These are phyloP conservation scores for Andrena marginata DNA, from an alignment of 2,888 invertebrate genomes.

Conservation along the genomic window DNA sequence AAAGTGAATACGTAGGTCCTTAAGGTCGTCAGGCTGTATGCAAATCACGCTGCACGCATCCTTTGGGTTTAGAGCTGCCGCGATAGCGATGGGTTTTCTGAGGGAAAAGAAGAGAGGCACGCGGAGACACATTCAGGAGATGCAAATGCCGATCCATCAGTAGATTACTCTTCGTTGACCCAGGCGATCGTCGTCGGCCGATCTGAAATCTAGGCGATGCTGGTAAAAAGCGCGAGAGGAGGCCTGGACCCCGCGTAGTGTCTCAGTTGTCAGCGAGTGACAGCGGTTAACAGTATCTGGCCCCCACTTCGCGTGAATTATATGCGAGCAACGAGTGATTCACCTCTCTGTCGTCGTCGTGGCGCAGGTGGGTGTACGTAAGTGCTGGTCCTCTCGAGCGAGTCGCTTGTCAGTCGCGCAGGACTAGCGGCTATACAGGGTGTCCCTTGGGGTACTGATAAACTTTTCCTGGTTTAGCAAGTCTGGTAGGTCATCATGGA, in stretches of 20 bases:
- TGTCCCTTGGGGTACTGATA: not conserved
- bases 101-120: not conserved
- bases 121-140: constrained; percentile 19
- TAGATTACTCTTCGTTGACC: constrained; percentile 65
- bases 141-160: constrained; percentile 60
- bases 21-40: not conserved
- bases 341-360: constrained; percentile 52
- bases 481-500: not conserved
- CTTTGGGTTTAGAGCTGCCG: not conserved
- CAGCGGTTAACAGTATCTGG: constrained; percentile 78
- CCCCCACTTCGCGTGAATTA: constrained; percentile 73
- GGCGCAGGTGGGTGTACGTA: constrained; percentile 67
- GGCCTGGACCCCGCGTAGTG: constrained; percentile 40
- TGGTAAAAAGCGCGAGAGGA: constrained; percentile 54
- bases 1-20: not conserved
- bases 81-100: constrained; percentile 32
- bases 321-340: constrained; percentile 64
- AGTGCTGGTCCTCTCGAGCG: constrained; percentile 29
- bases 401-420: constrained; percentile 40
- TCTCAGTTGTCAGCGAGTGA: constrained; percentile 71
- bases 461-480: not conserved
- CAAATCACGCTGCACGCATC: not conserved
- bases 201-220: constrained; percentile 66
- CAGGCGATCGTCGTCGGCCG: constrained; percentile 36
- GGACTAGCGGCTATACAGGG: constrained; percentile 12